Conservation (phyloP, 2,797 vertebrate genomes). For the Melanotaenia parkinsoni region DNA sequence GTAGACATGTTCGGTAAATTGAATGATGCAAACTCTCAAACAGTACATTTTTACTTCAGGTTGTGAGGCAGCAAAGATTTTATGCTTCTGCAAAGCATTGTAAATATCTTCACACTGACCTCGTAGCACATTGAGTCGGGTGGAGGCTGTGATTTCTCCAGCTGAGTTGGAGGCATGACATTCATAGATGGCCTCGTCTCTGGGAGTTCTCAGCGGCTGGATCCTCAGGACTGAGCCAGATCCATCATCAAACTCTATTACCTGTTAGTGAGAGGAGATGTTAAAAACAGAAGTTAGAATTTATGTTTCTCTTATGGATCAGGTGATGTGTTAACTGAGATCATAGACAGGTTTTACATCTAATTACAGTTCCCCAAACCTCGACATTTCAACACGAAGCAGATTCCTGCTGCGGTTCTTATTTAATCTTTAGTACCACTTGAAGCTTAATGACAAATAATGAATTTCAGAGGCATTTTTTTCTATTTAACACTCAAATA, state of each 20-base stretch:
- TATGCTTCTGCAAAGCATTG: too few relatives aligned
- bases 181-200: constrained; percentile 97
- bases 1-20: too few relatives aligned
- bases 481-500: not conserved
- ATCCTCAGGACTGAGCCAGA: constrained; percentile 98
- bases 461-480: not conserved
- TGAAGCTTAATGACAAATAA: not conserved
- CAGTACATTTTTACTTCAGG: too few relatives aligned
- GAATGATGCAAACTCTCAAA: too few relatives aligned
- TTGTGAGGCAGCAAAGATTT: too few relatives aligned
- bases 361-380: not conserved
- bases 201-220: constrained; percentile 94
- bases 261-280: constrained; percentile 80
- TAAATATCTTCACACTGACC: constrained; percentile 82
- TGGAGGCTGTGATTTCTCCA: constrained; percentile 94
- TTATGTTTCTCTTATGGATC: not conserved
- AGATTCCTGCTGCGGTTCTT: not conserved
- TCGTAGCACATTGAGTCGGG: constrained; percentile 93
- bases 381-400: not conserved
- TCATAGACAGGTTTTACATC: not conserved
- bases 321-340: not conserved
- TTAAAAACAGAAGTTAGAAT: not conserved
- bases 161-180: constrained; percentile 95
- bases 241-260: constrained; percentile 99
- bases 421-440: not conserved